Evolutionary conservation across 2,888 invertebrate species (phyloP), one percentile per base, ranked within the genome.

Genomic region (Mallateleia sp.): DNA sequence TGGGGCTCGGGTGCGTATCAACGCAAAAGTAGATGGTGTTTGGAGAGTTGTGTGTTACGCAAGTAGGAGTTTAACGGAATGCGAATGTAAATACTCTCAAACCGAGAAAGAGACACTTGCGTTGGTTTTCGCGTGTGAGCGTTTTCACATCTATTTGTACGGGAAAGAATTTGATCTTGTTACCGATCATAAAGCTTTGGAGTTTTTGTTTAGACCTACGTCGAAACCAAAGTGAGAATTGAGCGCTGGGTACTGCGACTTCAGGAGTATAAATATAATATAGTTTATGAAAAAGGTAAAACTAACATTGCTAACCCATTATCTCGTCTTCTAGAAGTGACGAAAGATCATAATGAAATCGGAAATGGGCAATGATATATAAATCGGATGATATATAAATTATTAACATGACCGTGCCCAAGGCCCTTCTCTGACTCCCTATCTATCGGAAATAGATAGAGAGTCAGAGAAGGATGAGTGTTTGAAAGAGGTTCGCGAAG

Each of bases 41-140:
- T 89, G 88, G 28, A 84, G 92, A 85, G 88, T 95, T 4, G 94
- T 95, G 28, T 91, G 92, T 1, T 95, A 94, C 87, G 95, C 94
- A 0, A 95, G 94, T 66, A 91, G 89, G 88, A 94, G 90, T 83
- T 91, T 94, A 67, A 91, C 92, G 34, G 93, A 88, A 11, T 91
- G 91, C 4, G 93, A 95, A 77, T 90, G 87, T 47, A 88, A 84
- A 18, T 94, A 91, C 25, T 91, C 79, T 0, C 90, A 90, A 72
- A 91, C 91, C 0, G 91, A 92, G 47, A 90, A 89, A 79, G 91
- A 91, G 18, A 89, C 90, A 0, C 52, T 90, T 8, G 90, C 89
- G 5, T 71, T 91, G 14, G 90, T 91, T 7, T 90, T 79, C 62
- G 87, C 85, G 11, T 82, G 78, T 18, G 89, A 84, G 92, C 60